Base-by-base conservation (phyloP, 2,888 invertebrate genomes). In the Leptarthrus brevirostris region DNA sequence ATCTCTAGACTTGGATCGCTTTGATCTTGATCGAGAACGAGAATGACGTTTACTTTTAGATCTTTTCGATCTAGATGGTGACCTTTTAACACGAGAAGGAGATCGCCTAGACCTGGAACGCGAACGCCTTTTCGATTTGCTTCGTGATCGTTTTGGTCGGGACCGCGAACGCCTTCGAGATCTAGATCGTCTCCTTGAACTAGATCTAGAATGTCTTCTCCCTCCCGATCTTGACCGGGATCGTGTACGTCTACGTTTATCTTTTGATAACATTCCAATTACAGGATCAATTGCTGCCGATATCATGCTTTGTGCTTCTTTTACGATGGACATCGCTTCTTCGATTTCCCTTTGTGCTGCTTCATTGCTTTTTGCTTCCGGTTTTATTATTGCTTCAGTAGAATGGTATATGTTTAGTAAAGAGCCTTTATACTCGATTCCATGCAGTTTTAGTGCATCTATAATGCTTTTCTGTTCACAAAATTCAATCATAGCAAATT, bases 271-370 rank as follows among this genome's bases (percentile, higher is more conserved):
- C 86, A 94, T 90, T 4, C 94, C 94, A 79, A 95, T 94, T 72
- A 95, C 93, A 0, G 95, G 95, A 86, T 95, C 96, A 77, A 97
- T 95, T 12, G 96, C 95, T 6, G 96, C 97, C 0, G 96, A 94
- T 77, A 98, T 96, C 80, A 97, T 89, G 82, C 94, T 95, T 84
- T 97, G 97, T 0, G 97, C 97, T 86, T 98, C 97, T 82, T 96
- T 96, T 0, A 97, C 96, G 76, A 97, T 88, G 54, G 95, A 94
- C 96, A 99, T 97, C 0, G 97, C 97, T 83, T 97, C 97, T 83
- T 97, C 97, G 73, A 98, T 96, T 86, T 97, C 97, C 53, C 93
- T 90, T 81, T 97, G 95, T 0, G 97, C 97, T 1, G 96, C 96
- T 83, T 97, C 96, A 82, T 96, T 96, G 78, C 95, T 96, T 84